Conservation (phyloP, 2,113 vertebrate species). For the Saccopteryx bilineata region DNA sequence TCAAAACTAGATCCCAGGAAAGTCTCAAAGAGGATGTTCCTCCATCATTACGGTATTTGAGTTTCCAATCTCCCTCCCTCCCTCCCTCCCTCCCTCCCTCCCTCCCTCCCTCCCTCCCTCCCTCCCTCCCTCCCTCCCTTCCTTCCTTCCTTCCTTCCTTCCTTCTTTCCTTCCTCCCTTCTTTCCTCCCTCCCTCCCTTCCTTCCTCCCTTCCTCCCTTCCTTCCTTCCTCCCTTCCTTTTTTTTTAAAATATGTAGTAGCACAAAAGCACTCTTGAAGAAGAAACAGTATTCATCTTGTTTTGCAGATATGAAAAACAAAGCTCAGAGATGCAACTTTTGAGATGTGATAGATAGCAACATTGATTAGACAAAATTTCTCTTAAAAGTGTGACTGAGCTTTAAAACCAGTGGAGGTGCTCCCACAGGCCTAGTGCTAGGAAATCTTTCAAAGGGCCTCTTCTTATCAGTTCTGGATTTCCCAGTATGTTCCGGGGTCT, state of each 20-base stretch:
- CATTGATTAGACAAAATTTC: background rate
- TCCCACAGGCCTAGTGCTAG: background rate
- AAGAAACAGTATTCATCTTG: background rate
- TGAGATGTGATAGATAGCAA: background rate
- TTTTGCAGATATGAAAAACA: background rate
- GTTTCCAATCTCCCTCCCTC: background rate
- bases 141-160: too few relatives aligned
- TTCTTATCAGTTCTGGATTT: background rate
- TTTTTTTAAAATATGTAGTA: background rate
- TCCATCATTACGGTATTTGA: background rate
- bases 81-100: too few relatives aligned
- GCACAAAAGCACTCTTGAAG: background rate
- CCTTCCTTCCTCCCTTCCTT: too few relatives aligned
- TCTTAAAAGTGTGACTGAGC: background rate
- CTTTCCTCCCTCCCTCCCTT: too few relatives aligned
- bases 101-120: too few relatives aligned
- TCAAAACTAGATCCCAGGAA: background rate
- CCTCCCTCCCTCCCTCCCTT: too few relatives aligned
- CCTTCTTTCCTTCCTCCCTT: too few relatives aligned
- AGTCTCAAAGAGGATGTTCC: background rate
- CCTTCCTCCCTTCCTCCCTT: too few relatives aligned
- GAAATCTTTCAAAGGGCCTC: background rate
- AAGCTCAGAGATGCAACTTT: background rate
- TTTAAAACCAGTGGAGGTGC: background rate
- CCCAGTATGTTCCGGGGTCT: rapidly evolving